Evolutionary conservation across 2,888 invertebrate genomes (phyloP), one percentile per base, ranked within the genome.

Genomic region (Asteroscopus sphinx): DNA sequence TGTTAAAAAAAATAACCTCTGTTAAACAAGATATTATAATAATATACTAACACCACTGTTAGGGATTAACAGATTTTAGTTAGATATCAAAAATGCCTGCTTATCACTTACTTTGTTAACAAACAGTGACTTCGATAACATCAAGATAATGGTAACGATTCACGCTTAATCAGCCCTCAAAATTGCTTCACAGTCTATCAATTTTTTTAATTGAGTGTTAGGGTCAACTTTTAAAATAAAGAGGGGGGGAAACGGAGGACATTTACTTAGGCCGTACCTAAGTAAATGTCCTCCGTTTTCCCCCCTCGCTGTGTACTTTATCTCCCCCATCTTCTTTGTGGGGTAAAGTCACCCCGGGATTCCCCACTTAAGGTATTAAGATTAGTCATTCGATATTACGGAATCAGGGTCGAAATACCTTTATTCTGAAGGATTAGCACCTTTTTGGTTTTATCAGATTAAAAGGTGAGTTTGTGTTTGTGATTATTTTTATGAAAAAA

Each of bases 301-400:
- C 30, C 8, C 8, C 33, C 26, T 13, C 32, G 33, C 5, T 32
- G 47, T 56, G 36, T 55, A 37, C 47, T 48, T 54, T 63, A 30
- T 21, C 28, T 28, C 25, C 35, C 53, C 17, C 21, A 51, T 36
- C 16, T 9, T 47, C 37, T 55, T 58, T 53, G 48, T 57, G 25
- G 36, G 12, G 33, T 35, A 36, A 26, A 26, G 48, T 42, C 53
- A 44, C 37, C 11, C 36, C 28, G 55, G 59, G 51, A 65, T 60
- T 70, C 25, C 52, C 71, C 48, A 74, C 46, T 57, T 49, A 44
- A 45, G 16, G 60, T 46, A 16, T 48, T 33, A 39, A 57, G 42
- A 51, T 71, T 66, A 57, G 72, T 66, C 72, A 71, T 66, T 51
- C 12, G 36, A 44, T 57, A 51, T 66, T n/a, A 3, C 28, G n/a